These are phyloP conservation scores for Amphipyra tragopoginis DNA, from an alignment of 2,888 invertebrate species.

Conservation along the genomic window DNA sequence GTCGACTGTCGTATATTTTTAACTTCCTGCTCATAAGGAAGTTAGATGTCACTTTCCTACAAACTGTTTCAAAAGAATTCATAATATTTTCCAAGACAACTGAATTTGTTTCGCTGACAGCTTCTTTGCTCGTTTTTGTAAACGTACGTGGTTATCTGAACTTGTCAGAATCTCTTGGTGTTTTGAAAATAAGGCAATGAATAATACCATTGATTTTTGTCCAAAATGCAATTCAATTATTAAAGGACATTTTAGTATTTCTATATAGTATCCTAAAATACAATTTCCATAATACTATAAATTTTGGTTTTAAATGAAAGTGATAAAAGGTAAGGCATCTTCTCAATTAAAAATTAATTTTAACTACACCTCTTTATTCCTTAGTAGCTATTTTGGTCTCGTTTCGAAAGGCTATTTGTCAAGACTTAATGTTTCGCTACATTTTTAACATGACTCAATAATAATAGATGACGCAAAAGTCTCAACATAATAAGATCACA, in stretches of 20 bases:
- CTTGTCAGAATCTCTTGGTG: not conserved
- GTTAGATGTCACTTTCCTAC: conserved; percentile 27
- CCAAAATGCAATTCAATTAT: no score
- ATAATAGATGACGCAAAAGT: no score
- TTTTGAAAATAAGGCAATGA: no score
- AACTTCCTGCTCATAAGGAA: conserved; percentile 13
- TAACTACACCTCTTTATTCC: conserved; percentile 8
- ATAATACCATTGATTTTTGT: no score
- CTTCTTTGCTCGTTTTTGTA: conserved; percentile 7
- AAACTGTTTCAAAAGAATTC: conserved; percentile 25
- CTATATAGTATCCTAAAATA: conserved; percentile 9
- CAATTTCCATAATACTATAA: conserved; percentile 23
- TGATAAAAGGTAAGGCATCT: conserved; percentile 5
- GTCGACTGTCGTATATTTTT: no score
- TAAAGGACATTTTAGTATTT: no score
- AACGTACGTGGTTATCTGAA: conserved; percentile 3
- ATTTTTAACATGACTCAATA: not conserved
- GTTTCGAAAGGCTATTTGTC: conserved; percentile 14
- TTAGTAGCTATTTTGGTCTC: conserved; percentile 5
- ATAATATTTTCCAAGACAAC: conserved; percentile 27
- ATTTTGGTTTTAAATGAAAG: conserved; percentile 28
- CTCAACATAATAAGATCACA: no score
- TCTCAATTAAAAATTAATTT: conserved; percentile 41
- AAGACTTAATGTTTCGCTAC: conserved; percentile 15
- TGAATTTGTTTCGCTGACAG: conserved; percentile 22